phyloP scores from a whole-genome alignment of 1,140 invertebrate species.

The Laupala kohalensis region DNA sequence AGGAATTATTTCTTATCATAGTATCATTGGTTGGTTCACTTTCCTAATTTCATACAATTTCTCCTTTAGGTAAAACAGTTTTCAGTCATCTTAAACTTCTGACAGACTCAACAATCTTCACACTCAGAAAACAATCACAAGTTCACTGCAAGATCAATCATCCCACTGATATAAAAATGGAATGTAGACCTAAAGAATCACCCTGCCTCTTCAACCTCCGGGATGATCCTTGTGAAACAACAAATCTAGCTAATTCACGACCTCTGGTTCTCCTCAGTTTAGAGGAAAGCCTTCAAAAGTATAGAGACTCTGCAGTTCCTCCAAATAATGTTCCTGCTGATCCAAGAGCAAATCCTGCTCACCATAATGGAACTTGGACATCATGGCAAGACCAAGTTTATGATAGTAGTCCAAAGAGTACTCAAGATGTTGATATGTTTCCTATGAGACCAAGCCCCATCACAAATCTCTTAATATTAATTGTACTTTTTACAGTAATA shows the following conservation, averaged over 20 bases:
- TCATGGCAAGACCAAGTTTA: conserved; percentile 33
- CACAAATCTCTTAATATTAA: neutral
- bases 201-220: conserved; percentile 62
- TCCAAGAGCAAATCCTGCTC: conserved; percentile 36
- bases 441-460: neutral
- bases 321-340: conserved; percentile 39
- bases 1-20: no score
- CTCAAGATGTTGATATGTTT: neutral
- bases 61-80: neutral
- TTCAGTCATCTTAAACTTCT: conserved; percentile 23
- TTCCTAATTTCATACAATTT: no score
- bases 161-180: conserved; percentile 21
- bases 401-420: neutral
- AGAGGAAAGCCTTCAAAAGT: conserved; percentile 30
- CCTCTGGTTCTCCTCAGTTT: conserved; percentile 33
- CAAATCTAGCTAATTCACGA: conserved; percentile 43
- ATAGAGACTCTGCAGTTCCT: conserved; percentile 31
- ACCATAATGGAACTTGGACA: conserved; percentile 39
- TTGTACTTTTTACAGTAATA: neutral
- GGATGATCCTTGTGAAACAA: conserved; percentile 61
- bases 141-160: conserved; percentile 26
- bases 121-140: conserved; percentile 29
- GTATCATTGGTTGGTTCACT: no score
- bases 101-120: conserved; percentile 24
- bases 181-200: conserved; percentile 35